These are phyloP conservation scores for Hydriomena furcata DNA, from an alignment of 2,888 invertebrate genomes.

Conservation along the genomic window DNA sequence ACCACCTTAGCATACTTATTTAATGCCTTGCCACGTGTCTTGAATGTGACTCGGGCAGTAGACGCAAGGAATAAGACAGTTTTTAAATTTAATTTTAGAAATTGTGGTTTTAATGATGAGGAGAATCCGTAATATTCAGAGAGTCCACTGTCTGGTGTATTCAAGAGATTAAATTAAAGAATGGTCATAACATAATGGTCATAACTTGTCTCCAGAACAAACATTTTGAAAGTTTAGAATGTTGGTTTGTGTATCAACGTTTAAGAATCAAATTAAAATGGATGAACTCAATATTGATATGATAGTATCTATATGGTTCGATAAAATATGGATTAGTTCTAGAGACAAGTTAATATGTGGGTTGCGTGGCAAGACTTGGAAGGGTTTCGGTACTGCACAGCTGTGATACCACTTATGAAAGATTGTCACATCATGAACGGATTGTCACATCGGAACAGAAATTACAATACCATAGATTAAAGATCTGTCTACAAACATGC, in stretches of 20 bases:
- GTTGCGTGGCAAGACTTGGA: slow-evolving; percentile 19
- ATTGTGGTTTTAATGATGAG: neutral
- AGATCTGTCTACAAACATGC: no score
- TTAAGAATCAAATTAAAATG: no score
- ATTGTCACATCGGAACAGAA: no score
- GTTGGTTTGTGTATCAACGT: no score
- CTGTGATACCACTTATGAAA: slow-evolving; percentile 21
- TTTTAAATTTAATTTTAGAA: neutral
- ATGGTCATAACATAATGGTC: slow-evolving; percentile 12
- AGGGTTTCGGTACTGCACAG: slow-evolving; percentile 3
- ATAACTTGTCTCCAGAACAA: slow-evolving; percentile 21
- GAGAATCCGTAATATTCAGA: slow-evolving; percentile 7
- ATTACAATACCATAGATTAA: no score
- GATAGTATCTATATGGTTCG: no score
- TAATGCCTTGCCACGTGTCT: slow-evolving; percentile 28
- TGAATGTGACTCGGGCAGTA: slow-evolving; percentile 11
- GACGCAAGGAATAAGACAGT: slow-evolving; percentile 7
- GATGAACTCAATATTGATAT: no score
- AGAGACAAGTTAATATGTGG: slow-evolving; percentile 14
- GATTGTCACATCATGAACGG: no score
- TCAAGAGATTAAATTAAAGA: slow-evolving; percentile 8
- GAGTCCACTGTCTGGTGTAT: slow-evolving; percentile 13
- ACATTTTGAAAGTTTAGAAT: no score
- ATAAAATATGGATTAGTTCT: slow-evolving; percentile 7
- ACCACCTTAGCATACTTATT: slow-evolving; percentile 18